Evolutionary conservation across 2,888 invertebrate species (phyloP), one percentile per base, ranked within the genome.

Genomic region (Piscicola geometra): DNA sequence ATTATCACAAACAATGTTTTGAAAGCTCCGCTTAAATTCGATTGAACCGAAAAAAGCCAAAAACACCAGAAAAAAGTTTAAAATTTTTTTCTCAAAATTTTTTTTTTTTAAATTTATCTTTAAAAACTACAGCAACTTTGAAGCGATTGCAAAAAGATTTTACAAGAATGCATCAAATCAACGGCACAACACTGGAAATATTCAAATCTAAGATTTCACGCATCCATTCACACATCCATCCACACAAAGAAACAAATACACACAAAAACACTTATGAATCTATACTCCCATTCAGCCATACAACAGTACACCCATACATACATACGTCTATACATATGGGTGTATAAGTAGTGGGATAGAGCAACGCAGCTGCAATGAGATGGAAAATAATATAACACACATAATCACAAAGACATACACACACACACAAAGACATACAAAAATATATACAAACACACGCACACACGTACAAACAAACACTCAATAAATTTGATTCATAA

Each of bases 261-360:
- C 35, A 74, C n/a, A 36, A 50, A 52, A 15, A 69, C 33, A 69
- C n/a, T 70, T 25, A 74, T 74, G 52, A 36, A 73, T 72, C 66
- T 30, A 67, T 50, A 72, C 66, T 71, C 67, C 64, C 52, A 75
- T 76, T 60, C 50, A 71, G 47, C 66, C 56, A 66, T 76, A 67
- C 67, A 71, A 66, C 56, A 35, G 71, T 76, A 70, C 67, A 76
- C 67, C 71, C 52, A 75, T 67, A 75, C 50, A 71, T 67, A 76
- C 71, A 68, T 75, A 47, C 64, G 68, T 69, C 52, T 25, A 73
- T 73, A 66, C 56, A 67, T 73, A 73, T 21, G 28, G 2, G n/a
- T n/a, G 21, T 67, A 67, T 15, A 67, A 9, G 30, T 15, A 56
- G 18, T 15, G n/a, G 52, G 21, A 73, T 67, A n/a, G 77, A 12